These are phyloP conservation scores for Takifugu ocellatus DNA, from an alignment of 2,797 vertebrate species.

Conservation along the genomic window DNA sequence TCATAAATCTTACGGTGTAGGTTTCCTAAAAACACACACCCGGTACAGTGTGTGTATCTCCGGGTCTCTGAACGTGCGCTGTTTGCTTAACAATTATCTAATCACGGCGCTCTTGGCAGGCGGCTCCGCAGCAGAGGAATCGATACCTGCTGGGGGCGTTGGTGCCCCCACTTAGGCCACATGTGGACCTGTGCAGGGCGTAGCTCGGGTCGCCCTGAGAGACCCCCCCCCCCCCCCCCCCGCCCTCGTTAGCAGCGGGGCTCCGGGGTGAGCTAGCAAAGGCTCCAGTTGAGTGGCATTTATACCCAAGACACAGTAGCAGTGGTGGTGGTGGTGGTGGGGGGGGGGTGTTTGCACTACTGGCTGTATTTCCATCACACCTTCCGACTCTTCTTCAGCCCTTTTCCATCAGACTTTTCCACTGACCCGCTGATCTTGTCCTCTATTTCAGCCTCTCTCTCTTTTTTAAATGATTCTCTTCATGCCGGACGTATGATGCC, in stretches of 20 bases:
- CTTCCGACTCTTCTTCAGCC: slow-evolving; percentile 20
- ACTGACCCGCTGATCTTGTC: slow-evolving; percentile 53
- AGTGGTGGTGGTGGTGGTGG: too few relatives aligned
- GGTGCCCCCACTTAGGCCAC: slow-evolving; percentile 1
- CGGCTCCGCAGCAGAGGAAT: not conserved
- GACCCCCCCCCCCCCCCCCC: slow-evolving; percentile 22
- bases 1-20: slow-evolving; percentile 40
- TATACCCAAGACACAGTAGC: too few relatives aligned
- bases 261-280: slow-evolving; percentile 11
- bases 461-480: slow-evolving; percentile 20
- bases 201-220: too few relatives aligned
- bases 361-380: slow-evolving; percentile 7
- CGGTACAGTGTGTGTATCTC: slow-evolving; percentile 31
- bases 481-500: slow-evolving; percentile 58
- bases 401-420: slow-evolving; percentile 54
- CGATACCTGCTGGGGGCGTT: slow-evolving; percentile 4
- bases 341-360: too few relatives aligned
- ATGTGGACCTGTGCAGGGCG: too few relatives aligned
- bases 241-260: slow-evolving; percentile 51
- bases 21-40: slow-evolving; percentile 40
- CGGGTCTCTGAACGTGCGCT: slow-evolving; percentile 20
- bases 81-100: slow-evolving; percentile 48
- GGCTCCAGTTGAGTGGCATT: not conserved
- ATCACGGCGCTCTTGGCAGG: slow-evolving; percentile 23
- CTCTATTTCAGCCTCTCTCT: slow-evolving; percentile 13